Evolutionary conservation across 2,113 vertebrate genomes (phyloP), one percentile per base, ranked within the genome.

Genomic region (Pterophyllum scalare): DNA sequence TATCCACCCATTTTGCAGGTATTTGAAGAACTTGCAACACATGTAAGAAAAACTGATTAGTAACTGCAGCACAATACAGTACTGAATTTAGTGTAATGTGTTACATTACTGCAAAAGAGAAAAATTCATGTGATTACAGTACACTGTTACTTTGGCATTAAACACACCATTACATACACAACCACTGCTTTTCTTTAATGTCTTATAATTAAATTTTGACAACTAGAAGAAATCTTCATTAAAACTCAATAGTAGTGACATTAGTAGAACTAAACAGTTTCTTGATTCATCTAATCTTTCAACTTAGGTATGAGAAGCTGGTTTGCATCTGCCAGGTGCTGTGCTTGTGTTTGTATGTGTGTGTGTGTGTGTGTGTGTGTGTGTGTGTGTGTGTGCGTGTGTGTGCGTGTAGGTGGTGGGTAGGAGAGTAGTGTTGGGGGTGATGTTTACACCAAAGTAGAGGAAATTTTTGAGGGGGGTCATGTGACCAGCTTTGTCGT

Each of bases 401-500:
- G 31, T 52, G 14, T 54, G 7, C 7, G 7, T 5, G 43, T 49
- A 5, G 40, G 40, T 67, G 9, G 40, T 28, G 15, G 24, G 64
- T 49, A 26, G 64, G 78, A 54, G 59, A 17, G 74, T 35, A 70
- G 77, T 46, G 86, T 70, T 17, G 72, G 85, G 43, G 59, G 78
- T 40, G 76, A 89, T 91, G 82, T 94, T 90, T 92, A 92, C 85
- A 85, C 65, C 77, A 64, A 78, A 75, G 80, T 82, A 91, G 86
- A 93, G 93, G 93, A 93, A 94, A 91, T 79, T 93, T 94, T 93
- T 91, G 74, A 64, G 60, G 67, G 67, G 33, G 75, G 80, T 85
- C 90, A 93, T 92, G 91, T 92, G 93, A 90, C 91, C 90, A 90
- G 91, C 87, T 93, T 91, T 92, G 91, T 90, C 88, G 83, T 90